Base-by-base conservation (phyloP, 2,797 vertebrate genomes). In the Sardinella longiceps region DNA sequence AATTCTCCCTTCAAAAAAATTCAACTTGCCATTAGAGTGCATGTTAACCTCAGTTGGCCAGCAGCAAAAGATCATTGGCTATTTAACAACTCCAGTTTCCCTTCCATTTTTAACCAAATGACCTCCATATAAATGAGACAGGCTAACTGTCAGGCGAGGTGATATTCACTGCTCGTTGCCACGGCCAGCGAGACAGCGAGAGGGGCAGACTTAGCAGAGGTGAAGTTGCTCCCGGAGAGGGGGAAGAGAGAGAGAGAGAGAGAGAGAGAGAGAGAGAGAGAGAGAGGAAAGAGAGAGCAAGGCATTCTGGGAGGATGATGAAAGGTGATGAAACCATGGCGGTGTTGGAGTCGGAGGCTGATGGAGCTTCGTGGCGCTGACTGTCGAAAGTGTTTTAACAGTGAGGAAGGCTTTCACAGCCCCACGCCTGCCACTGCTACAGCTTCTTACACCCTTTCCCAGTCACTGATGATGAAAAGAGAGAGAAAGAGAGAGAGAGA, bases 251-350 rank as follows among this genome's bases (percentile, higher is more conserved):
- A 58, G 23, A n/a, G 53, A 58, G 53, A 58, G 53, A 58, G 23
- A n/a, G 53, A 58, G 23, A 58, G 53, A 58, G 23, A 51, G 50
- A 18, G 50, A 18, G 50, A 51, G 45, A 45, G 45, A 45, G 5
- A 48, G 50, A 53, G 50, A 53, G 5, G 50, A 18, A 53, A n/a
- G n/a, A n/a, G n/a, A n/a, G n/a, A n/a, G n/a, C n/a, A n/a, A n/a
- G n/a, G n/a, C n/a, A n/a, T 60, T 60, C 56, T 60, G 56, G 56
- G 56, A 25, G 56, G 56, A 60, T 60, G 56, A 60, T 60, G 56
- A 60, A 60, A 60, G 56, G 56, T 60, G 56, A 25, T 25, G 56
- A 60, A 60, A 60, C 56, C n/a, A 10, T 25, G 23, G 56, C 51
- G 14, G 51, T 48, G 46, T 10, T 60, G 23, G 23, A 25, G 56